Base-by-base conservation (phyloP, 2,888 invertebrate species). In the Eutolmus rufibarbis region DNA sequence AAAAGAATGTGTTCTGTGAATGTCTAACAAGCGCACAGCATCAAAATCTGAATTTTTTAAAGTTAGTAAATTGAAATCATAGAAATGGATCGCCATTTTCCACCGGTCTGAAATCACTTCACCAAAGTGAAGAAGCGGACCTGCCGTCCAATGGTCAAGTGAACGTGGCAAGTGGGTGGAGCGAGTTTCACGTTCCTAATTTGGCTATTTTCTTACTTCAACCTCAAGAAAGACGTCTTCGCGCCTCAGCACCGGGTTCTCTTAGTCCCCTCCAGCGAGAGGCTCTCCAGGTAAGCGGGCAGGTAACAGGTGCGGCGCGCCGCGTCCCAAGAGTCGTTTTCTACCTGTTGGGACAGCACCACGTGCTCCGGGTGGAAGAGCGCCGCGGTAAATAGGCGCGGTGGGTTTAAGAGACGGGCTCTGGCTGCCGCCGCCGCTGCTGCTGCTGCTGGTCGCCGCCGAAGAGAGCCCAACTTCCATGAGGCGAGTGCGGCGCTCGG, bases 101-200 rank as follows among this genome's bases (percentile, higher is more conserved):
- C 4, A 66, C 4, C 19, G 23, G 3, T 2, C 23, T 19, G 0
- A 66, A 66, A 66, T 12, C 66, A 66, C 8, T 66, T 23, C 12
- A 66, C 23, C 0, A 28, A 66, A 66, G 23, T 66, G 66, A 66
- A 66, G 66, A 66, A 23, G 23, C 28, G 9, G 23, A 78, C 40
- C 78, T 43, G 78, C 51, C 28, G 51, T 51, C 79, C 79, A 79
- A 79, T 79, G 79, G 79, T 79, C 79, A 79, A 79, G 79, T 31
- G 40, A 43, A 46, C 46, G 51, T 31, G 51, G 19, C 28, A 79
- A 79, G 79, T 79, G 51, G 79, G 79, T 79, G 79, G 79, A 79
- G 79, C 79, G 51, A 79, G 28, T 51, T 31, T 14, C 31, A 51
- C 14, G 14, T 79, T 79, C 51, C 79, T 79, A 79, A 79, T 79